Evolutionary conservation across 2,888 invertebrate genomes (phyloP).

Genomic region (Chesias legatella): DNA sequence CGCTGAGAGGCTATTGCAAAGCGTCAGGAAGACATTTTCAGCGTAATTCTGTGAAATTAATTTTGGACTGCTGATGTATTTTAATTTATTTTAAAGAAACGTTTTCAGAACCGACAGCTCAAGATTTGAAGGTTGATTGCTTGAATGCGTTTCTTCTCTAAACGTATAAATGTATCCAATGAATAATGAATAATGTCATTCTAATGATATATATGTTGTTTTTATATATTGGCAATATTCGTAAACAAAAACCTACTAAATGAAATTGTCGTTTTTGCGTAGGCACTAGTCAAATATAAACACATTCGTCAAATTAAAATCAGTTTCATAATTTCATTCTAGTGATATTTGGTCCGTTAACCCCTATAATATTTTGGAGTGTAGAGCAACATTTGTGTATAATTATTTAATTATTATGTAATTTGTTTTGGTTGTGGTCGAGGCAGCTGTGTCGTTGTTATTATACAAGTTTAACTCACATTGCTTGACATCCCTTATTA

Average conservation of each 20-base stretch:
- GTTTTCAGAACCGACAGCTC: constrained; percentile 11
- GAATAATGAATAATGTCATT: too few relatives aligned
- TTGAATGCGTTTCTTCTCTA: too few relatives aligned
- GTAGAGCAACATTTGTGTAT: neutral
- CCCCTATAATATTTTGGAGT: too few relatives aligned
- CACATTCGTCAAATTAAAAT: too few relatives aligned
- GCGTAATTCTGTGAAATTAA: constrained; percentile 37
- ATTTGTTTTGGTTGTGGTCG: constrained; percentile 4
- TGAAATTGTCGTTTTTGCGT: too few relatives aligned
- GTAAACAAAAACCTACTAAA: too few relatives aligned
- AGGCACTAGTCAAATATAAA: too few relatives aligned
- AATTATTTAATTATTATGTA: constrained; percentile 1
- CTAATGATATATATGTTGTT: too few relatives aligned
- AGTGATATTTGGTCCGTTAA: too few relatives aligned
- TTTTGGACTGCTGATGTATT: constrained; percentile 20
- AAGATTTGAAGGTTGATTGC: constrained; percentile 7
- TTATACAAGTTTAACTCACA: neutral
- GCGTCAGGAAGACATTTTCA: constrained; percentile 20
- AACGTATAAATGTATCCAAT: too few relatives aligned
- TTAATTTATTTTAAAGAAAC: constrained; percentile 15
- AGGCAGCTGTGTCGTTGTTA: constrained; percentile 1
- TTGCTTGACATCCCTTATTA: neutral
- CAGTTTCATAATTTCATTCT: too few relatives aligned
- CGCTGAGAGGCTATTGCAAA: constrained; percentile 17
- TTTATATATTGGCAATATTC: too few relatives aligned